These are phyloP conservation scores for Temnothorax ravouxi DNA, from an alignment of 2,888 invertebrate species.

Conservation along the genomic window DNA sequence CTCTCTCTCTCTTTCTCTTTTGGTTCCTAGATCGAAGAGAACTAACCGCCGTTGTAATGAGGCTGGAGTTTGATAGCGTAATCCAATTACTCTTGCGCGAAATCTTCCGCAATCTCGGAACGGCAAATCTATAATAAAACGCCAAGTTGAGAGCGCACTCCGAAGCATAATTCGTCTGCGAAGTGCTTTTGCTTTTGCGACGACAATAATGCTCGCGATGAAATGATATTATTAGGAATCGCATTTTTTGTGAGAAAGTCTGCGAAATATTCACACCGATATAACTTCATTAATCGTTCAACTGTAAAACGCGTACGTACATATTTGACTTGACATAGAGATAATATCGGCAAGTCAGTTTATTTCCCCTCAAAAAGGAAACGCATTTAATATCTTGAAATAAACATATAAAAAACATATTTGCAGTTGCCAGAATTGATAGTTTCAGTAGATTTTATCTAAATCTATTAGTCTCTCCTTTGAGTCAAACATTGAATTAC, in stretches of 20 bases:
- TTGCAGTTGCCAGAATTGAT: neutral
- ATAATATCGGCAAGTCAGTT: neutral
- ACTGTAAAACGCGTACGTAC: neutral
- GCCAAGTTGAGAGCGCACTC: neutral
- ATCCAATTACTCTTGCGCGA: conserved; percentile 30
- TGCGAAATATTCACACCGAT: neutral
- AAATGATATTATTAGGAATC: neutral
- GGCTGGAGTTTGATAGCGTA: conserved; percentile 32
- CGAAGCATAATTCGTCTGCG: conserved; percentile 34
- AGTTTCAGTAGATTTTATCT: neutral
- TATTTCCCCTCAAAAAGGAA: neutral
- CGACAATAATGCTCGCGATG: neutral
- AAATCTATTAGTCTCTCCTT: neutral
- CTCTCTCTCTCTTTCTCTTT: neutral
- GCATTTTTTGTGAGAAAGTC: conserved; percentile 20
- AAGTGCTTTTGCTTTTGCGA: neutral
- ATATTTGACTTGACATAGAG: neutral
- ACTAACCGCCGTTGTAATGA: conserved; percentile 58
- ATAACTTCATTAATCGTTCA: conserved; percentile 1
- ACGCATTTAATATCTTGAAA: neutral
- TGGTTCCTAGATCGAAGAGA: conserved; percentile 65
- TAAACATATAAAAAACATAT: neutral
- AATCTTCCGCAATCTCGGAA: conserved; percentile 35
- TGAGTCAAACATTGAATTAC: neutral
- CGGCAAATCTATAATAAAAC: conserved; percentile 17